Evolutionary conservation across 2,888 invertebrate genomes (phyloP).

Genomic region (Tillus elongatus): DNA sequence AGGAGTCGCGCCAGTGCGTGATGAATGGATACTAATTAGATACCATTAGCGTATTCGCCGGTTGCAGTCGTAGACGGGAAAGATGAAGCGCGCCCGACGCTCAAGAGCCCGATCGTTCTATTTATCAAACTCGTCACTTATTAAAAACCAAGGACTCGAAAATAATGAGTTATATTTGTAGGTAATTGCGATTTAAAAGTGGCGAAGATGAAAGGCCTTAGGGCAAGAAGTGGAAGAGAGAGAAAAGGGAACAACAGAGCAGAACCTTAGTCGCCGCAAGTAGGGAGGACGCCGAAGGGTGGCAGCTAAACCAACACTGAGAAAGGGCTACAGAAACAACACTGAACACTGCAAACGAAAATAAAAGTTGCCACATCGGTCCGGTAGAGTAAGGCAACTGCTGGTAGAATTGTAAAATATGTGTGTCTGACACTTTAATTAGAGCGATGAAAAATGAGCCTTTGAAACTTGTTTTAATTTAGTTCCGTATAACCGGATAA

Average conservation of each 20-base stretch:
- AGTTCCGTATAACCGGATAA: conserved; percentile 27
- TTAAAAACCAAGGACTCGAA: conserved; percentile 9
- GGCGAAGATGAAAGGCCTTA: not conserved
- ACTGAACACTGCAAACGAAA: conserved; percentile 20
- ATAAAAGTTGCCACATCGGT: conserved; percentile 20
- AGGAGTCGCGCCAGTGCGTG: conserved; percentile 8
- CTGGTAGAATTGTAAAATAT: conserved; percentile 25
- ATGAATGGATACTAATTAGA: conserved; percentile 24
- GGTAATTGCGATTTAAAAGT: no score
- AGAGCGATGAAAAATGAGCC: conserved; percentile 39
- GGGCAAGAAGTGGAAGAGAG: no score
- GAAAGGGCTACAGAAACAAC: conserved; percentile 23
- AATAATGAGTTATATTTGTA: no score
- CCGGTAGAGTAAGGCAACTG: conserved; percentile 22
- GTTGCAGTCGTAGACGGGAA: conserved; percentile 4
- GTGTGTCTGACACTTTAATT: conserved; percentile 40
- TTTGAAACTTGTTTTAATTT: conserved; percentile 39
- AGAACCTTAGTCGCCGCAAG: not conserved
- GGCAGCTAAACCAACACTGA: not conserved
- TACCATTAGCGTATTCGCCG: conserved; percentile 19
- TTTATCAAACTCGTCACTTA: conserved; percentile 14
- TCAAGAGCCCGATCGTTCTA: conserved; percentile 15
- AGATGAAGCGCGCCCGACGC: no score
- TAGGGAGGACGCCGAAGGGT: not conserved
- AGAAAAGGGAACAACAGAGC: no score